Conservation (phyloP, 2,888 invertebrate genomes). For the Rotaria macrura region DNA sequence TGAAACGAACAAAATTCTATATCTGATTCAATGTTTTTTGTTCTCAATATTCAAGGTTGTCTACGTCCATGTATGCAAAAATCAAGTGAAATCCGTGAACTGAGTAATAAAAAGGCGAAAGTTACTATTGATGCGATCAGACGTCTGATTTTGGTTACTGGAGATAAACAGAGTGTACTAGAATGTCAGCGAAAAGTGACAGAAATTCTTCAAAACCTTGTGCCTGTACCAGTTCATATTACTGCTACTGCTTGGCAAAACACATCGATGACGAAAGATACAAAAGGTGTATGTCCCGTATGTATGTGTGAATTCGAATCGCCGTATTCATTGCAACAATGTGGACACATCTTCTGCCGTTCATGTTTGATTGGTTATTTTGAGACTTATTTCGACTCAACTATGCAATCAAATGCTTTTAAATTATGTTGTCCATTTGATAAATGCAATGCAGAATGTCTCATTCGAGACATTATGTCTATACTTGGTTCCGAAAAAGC, state of each 20-base stretch:
- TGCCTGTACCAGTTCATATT: too few relatives aligned
- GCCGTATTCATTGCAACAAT: background rate
- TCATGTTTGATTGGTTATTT: background rate
- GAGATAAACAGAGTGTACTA: background rate
- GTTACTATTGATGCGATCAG: background rate
- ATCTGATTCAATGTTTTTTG: too few relatives aligned
- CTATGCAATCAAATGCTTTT: background rate
- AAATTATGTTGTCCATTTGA: background rate
- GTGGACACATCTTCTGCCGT: background rate
- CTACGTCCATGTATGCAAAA: background rate
- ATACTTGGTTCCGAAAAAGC: background rate
- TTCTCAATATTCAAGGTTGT: background rate
- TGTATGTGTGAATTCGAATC: background rate
- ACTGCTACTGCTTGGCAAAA: too few relatives aligned
- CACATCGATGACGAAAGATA: too few relatives aligned
- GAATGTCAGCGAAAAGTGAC: background rate
- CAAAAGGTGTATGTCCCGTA: background rate
- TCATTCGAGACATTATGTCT: background rate
- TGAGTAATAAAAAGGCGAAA: background rate
- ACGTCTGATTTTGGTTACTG: background rate
- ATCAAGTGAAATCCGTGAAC: background rate
- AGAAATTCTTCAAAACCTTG: background rate
- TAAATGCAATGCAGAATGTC: background rate
- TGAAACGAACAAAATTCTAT: too few relatives aligned
- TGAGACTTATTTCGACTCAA: background rate